phyloP scores from a whole-genome alignment of 2,113 vertebrate genomes.

The Plecturocebus donacophilus region DNA sequence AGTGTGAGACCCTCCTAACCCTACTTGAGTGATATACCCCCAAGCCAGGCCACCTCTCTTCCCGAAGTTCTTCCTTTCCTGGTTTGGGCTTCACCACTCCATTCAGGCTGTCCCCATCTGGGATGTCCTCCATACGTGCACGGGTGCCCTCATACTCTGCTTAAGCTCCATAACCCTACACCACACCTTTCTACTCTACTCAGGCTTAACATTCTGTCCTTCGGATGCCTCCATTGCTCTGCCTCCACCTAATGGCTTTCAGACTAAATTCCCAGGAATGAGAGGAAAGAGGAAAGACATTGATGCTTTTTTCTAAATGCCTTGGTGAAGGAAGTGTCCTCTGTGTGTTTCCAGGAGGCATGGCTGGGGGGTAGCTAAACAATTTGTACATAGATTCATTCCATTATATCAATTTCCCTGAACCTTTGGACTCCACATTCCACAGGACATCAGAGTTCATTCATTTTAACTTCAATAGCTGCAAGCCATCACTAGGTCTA shows the following conservation, averaged over 20 bases:
- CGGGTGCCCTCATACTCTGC: background rate
- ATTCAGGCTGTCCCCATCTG: background rate
- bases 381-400: conserved; percentile 5
- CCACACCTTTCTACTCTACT: background rate
- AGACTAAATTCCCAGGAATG: background rate
- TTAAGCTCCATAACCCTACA: background rate
- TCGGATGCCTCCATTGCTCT: background rate
- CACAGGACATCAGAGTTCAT: background rate
- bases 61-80: background rate
- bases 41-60: background rate
- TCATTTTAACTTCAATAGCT: conserved; percentile 15
- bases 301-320: background rate
- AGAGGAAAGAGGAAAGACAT: background rate
- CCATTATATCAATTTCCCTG: background rate
- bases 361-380: background rate
- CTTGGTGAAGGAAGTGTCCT: background rate
- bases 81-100: background rate
- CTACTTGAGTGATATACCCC: background rate
- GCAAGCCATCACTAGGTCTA: background rate
- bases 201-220: background rate
- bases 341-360: background rate
- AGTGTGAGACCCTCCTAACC: background rate
- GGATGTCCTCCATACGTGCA: background rate
- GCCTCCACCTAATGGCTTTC: background rate
- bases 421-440: background rate